These are phyloP conservation scores for Bombus huntii DNA, from an alignment of 1,140 invertebrate species.

Conservation along the genomic window DNA sequence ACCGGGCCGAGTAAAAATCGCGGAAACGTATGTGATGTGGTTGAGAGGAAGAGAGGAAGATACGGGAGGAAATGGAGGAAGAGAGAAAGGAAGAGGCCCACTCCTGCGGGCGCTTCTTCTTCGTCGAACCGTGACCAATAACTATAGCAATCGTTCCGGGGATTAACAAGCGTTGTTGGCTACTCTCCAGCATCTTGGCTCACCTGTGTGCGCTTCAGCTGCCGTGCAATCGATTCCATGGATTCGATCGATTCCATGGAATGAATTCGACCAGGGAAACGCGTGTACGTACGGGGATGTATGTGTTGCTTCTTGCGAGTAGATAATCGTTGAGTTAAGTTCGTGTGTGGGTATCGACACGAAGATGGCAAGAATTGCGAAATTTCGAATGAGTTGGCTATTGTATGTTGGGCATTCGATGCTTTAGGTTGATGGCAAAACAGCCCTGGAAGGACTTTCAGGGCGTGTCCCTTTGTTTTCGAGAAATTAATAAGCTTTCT, in stretches of 20 bases:
- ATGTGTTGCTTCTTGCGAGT: background rate
- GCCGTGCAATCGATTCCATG: too few relatives aligned
- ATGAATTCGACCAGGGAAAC: background rate
- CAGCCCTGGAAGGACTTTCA: too few relatives aligned
- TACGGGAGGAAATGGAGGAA: background rate
- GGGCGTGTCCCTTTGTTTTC: too few relatives aligned
- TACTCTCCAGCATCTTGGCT: conserved; percentile 6
- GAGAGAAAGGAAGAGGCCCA: background rate
- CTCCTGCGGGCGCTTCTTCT: conserved; percentile 48
- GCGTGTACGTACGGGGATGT: background rate
- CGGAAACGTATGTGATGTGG: conserved; percentile 48
- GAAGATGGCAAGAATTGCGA: too few relatives aligned
- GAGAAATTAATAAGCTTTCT: too few relatives aligned
- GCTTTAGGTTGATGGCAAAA: too few relatives aligned
- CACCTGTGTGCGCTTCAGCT: background rate
- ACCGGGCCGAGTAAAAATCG: conserved; percentile 54
- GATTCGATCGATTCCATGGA: too few relatives aligned
- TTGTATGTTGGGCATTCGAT: too few relatives aligned
- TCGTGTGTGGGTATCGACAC: too few relatives aligned
- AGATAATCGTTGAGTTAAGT: background rate
- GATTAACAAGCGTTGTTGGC: conserved; percentile 54
- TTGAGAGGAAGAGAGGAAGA: background rate
- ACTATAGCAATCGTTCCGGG: conserved; percentile 64
- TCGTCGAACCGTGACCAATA: conserved; percentile 67
- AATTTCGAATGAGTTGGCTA: too few relatives aligned